phyloP scores from a whole-genome alignment of 2,797 vertebrate species.

The Urocyon cinereoargenteus region DNA sequence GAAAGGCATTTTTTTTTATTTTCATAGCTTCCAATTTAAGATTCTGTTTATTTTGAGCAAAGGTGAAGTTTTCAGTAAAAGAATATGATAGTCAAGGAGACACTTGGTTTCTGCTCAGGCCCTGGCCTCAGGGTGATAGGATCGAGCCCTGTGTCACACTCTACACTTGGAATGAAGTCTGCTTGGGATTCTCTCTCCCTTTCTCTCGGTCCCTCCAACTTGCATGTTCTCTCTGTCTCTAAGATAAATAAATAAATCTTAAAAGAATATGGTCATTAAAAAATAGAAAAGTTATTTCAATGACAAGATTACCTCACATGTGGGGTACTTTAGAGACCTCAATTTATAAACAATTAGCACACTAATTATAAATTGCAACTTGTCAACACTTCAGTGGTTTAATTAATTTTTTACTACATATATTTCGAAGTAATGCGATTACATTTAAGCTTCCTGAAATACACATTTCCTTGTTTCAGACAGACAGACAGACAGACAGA shows the following conservation, averaged over 20 bases:
- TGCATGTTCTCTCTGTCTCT: not conserved
- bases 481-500: not conserved
- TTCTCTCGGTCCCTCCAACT: not conserved
- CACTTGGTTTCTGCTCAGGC: not conserved
- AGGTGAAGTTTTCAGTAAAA: not conserved
- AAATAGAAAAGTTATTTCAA: constrained; percentile 46
- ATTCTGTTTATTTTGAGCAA: constrained; percentile 18
- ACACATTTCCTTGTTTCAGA: not conserved
- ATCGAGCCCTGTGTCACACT: not conserved
- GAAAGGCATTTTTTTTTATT: not conserved
- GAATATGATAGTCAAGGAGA: not conserved
- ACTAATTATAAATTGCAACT: constrained; percentile 25
- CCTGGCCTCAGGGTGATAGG: not conserved
- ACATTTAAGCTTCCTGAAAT: not conserved
- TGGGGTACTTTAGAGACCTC: not conserved
- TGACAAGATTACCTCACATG: not conserved
- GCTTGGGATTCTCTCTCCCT: not conserved
- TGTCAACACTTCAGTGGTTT: not conserved
- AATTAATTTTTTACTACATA: not conserved
- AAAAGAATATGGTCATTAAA: not conserved
- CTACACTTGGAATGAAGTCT: not conserved
- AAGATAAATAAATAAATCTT: not conserved
- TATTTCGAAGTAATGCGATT: not conserved
- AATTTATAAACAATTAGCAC: constrained; percentile 41
- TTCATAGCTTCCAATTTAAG: constrained; percentile 47